Base-by-base conservation (phyloP, 2,888 invertebrate genomes). In the Agrypnus murinus region DNA sequence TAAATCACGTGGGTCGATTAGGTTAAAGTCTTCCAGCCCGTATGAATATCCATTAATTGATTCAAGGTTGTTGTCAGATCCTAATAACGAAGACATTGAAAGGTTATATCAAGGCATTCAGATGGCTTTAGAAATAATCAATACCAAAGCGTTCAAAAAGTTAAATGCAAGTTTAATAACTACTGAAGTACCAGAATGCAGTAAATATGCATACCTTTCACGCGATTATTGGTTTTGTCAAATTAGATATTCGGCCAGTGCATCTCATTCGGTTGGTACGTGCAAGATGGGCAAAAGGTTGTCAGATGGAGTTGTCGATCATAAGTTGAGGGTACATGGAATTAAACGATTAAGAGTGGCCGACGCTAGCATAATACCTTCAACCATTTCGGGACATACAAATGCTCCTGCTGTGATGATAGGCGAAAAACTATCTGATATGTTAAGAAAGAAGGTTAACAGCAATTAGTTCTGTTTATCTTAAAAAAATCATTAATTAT, bases 1-100 rank as follows among this genome's bases (percentile, higher is more conserved):
- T 0, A 84, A 83, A 69, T 89, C 89, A 0, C 81, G 86, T 9
- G 89, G 88, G 1, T 84, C 82, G 17, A 77, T 89, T 0, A 81
- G 85, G 69, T 83, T 93, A 1, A 84, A 86, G 58, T 88, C 88
- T 19, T 85, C 84, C 0, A 87, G 91, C 82, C 91, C 92, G 0
- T 87, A 88, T 69, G 87, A 89, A 12, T 88, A 88, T 77, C 92
- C 93, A 0, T 78, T 89, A 12, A 90, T 93, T 65, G 87, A 92
- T 75, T 89, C 92, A 0, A 91, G 91, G 79, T 93, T 92, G 77
- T 86, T 92, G 55, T 86, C 86, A 1, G 87, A 90, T 79, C 88
- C 89, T 0, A 65, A 75, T 53, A 69, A 74, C 1, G 76, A 77
- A 58, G 90, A 87, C 80, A 87, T 89, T 0, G 84, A 86, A 0